Evolutionary conservation across 1,140 invertebrate species (phyloP), one percentile per base, ranked within the genome.

Genomic region (Gonatopus flavifemur): DNA sequence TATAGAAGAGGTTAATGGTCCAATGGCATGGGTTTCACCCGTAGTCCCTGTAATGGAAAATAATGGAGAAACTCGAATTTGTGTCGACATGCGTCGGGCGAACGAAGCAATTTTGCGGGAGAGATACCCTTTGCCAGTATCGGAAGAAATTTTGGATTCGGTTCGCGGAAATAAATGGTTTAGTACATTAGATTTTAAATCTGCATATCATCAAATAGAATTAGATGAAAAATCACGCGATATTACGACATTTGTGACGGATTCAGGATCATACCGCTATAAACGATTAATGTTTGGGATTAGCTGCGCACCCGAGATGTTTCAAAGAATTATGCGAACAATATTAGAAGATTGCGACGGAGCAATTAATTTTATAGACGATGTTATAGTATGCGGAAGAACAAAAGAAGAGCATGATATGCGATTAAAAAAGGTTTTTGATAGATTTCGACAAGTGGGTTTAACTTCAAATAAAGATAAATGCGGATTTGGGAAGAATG

Each of bases 241-340:
- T 19, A 70, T 74, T 24, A 76, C 72, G 15, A 70, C 72, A 30
- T 74, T 73, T 52, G 62, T 60, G 18, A 67, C 63, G 16, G 52
- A 61, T 28, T 56, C 59, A 43, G 72, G 72, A 12, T 41, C 69
- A 25, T 74, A 59, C 55, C 33, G 62, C 33, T 76, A 72, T 50
- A 71, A 69, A 36, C 41, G 71, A 22, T 40, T 76, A 15, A 55
- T 55, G 19, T 58, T 44, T 42, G 69, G 69, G 3, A 55, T 71
- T 3, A 47, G 31, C 22, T 61, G 48, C 21, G 67, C 72, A 16
- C 70, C 72, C 15, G 72, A 74, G 55, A 49, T 63, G 12, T 76
- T 74, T 55, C 73, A 77, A 59, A 67, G 67, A 54, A 69, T 53
- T n/a, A 53, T 72, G 47, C 52, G 67, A 52, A 54, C 58, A 28